phyloP scores from a whole-genome alignment of 2,797 vertebrate genomes.

The Paramormyrops hopkinsi region DNA sequence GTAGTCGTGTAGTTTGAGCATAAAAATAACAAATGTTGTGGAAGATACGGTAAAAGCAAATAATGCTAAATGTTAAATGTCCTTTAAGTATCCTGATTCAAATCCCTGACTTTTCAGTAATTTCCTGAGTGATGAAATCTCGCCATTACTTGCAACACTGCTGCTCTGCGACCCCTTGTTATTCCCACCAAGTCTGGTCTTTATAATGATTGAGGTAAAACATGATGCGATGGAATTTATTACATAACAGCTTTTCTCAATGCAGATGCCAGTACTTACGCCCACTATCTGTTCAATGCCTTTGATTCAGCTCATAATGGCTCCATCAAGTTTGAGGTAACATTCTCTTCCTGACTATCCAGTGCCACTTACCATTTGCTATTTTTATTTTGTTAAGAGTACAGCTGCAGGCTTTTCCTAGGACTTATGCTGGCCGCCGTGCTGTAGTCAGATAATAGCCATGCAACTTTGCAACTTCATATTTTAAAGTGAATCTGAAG shows the following conservation, averaged over 20 bases:
- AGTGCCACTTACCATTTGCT: neutral
- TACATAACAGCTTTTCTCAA: conserved; percentile 35
- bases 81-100: neutral
- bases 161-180: neutral
- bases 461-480: neutral
- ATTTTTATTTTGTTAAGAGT: neutral
- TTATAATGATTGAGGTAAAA: neutral
- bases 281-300: conserved; percentile 94
- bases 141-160: neutral
- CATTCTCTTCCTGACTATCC: neutral
- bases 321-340: conserved; percentile 96
- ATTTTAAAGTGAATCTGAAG: neutral
- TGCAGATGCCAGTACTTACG: conserved; percentile 91
- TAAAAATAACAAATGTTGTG: neutral
- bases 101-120: neutral
- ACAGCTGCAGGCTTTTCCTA: neutral
- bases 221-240: neutral
- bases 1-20: neutral
- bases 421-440: neutral
- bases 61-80: neutral
- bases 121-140: neutral
- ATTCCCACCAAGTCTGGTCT: neutral
- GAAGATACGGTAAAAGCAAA: neutral
- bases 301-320: conserved; percentile 90
- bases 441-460: neutral